Base-by-base conservation (phyloP, 2,888 invertebrate genomes). In the Alentia gelatinosa region DNA sequence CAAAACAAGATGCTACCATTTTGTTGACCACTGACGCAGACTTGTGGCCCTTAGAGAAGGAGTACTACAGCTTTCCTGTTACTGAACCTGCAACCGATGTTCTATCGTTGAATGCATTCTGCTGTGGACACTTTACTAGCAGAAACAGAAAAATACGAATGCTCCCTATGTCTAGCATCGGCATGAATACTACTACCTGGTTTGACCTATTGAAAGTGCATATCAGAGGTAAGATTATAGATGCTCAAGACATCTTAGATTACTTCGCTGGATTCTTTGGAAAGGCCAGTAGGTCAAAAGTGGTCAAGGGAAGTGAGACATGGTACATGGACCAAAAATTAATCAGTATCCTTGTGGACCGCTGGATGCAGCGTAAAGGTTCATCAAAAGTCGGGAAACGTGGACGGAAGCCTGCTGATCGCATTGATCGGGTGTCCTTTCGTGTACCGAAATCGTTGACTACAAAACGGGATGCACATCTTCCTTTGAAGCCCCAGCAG, bases 251-350 rank as follows among this genome's bases (percentile, higher is more conserved):
- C 68, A 68, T 68, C 68, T 26, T 68, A n/a, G 26, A 68, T n/a
- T 68, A 68, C n/a, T 12, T 68, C 5, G 26, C 5, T n/a, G 68
- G 15, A 5, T n/a, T 26, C 7, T 26, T 68, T 26, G 68, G 68
- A 7, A n/a, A 15, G 7, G 15, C 26, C 15, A 26, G 15, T 26
- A 26, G 15, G 15, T n/a, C 5, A 7, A 5, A n/a, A n/a, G 15
- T 68, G 15, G 26, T n/a, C 5, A 68, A 68, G 26, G 68, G 68
- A 7, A 19, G 15, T n/a, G 68, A 26, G 9, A n/a, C 68, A 19
- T 68, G 68, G 68, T 68, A 68, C 26, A 68, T 68, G 68, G 68
- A 68, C 68, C 68, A 68, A n/a, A 68, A 68, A n/a, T 7, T 68
- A n/a, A 26, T 68, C 68, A 68, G 68, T 68, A 26, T 68, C n/a